phyloP scores from a whole-genome alignment of 2,888 invertebrate genomes.

The Harpalus rubripes region DNA sequence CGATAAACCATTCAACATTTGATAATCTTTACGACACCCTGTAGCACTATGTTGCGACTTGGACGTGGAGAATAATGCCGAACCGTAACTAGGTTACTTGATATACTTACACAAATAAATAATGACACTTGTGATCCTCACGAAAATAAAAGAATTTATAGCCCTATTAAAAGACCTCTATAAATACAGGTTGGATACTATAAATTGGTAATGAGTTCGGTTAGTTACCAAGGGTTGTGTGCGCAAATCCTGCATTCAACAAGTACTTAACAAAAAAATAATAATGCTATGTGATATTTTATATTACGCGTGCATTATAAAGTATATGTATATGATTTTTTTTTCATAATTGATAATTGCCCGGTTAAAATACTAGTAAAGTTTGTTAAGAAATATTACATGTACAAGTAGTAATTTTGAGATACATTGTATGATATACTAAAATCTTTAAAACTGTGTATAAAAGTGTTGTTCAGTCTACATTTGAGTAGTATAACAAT shows the following conservation, averaged over 20 bases:
- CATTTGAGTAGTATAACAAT: too few species aligned
- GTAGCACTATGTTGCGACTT: conserved; percentile 17
- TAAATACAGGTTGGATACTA: background rate
- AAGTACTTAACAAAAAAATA: too few species aligned
- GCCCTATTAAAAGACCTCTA: background rate
- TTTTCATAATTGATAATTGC: too few species aligned
- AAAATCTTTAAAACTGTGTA: too few species aligned
- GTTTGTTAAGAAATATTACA: too few species aligned
- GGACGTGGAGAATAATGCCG: conserved; percentile 20
- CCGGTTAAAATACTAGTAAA: too few species aligned
- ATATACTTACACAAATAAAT: conserved; percentile 26
- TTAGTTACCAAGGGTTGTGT: background rate
- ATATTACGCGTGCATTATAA: too few species aligned
- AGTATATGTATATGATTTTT: too few species aligned
- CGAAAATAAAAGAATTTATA: conserved; percentile 6
- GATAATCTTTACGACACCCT: conserved; percentile 30
- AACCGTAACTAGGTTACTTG: conserved; percentile 12
- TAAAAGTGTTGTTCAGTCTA: too few species aligned
- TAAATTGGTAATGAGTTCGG: background rate
- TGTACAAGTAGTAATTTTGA: too few species aligned
- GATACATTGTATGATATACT: too few species aligned
- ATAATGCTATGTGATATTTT: too few species aligned
- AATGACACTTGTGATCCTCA: conserved; percentile 17
- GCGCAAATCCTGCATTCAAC: background rate
- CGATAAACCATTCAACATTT: conserved; percentile 49